Evolutionary conservation across 2,888 invertebrate species (phyloP).

Genomic region (Anoplius nigerrimus): DNA sequence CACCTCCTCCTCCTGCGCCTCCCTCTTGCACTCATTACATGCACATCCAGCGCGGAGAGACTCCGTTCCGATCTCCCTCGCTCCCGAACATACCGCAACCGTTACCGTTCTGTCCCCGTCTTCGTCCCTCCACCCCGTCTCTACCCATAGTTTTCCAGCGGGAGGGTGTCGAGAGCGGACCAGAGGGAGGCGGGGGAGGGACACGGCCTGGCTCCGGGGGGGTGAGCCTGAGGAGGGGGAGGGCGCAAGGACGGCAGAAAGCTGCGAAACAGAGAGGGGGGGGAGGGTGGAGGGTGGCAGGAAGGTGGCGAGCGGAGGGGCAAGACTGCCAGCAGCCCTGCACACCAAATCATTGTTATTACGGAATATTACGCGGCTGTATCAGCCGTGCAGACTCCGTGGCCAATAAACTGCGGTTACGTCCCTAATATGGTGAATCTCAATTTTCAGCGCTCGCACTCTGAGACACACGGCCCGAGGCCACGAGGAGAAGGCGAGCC

Average conservation of each 20-base stretch:
- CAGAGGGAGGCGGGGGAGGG: conserved; percentile 18
- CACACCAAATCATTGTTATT: conserved; percentile 74
- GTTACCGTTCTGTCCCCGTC: conserved; percentile 26
- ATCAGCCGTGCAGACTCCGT: conserved; percentile 69
- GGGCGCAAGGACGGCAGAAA: conserved; percentile 25
- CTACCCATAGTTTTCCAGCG: conserved; percentile 49
- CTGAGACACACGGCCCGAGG: conserved; percentile 20
- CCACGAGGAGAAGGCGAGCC: neutral
- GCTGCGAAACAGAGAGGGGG: conserved; percentile 20
- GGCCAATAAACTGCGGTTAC: conserved; percentile 73
- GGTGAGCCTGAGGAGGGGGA: conserved; percentile 18
- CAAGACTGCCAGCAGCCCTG: conserved; percentile 61
- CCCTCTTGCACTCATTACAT: conserved; percentile 15
- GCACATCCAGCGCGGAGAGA: neutral
- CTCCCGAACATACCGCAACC: conserved; percentile 15
- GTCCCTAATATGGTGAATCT: conserved; percentile 70
- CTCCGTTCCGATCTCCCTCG: neutral
- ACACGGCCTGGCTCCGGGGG: no score
- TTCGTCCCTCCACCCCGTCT: conserved; percentile 29
- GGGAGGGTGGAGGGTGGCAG: conserved; percentile 20
- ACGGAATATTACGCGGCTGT: conserved; percentile 72
- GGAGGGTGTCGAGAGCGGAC: conserved; percentile 27
- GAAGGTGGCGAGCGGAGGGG: conserved; percentile 3
- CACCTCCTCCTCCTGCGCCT: conserved; percentile 33
- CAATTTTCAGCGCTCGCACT: conserved; percentile 63